Evolutionary conservation across 2,888 invertebrate genomes (phyloP), one percentile per base, ranked within the genome.

Genomic region (Synanthedon formicaeformis): DNA sequence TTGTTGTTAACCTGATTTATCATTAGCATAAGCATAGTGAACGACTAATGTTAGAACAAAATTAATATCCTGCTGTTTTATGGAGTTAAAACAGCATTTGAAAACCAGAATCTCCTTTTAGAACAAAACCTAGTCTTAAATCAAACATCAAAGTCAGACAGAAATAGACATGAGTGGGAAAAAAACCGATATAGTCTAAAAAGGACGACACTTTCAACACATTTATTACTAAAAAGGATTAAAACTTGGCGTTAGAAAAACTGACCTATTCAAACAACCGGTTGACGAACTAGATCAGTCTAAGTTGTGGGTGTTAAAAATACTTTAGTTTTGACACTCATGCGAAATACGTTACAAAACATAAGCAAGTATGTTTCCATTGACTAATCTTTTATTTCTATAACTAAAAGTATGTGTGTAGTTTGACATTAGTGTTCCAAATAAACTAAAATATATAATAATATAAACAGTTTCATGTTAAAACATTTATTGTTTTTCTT

Each of bases 221-320:
- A 13, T n/a, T 14, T 45, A 45, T 14, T 6, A 45, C 14, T n/a
- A 45, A 45, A 45, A 45, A 45, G n/a, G 45, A 45, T 14, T 45
- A 3, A 13, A 45, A 45, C 45, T 6, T 5, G 2, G 51, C 13
- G 50, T 48, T 13, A 45, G 40, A 54, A 54, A 52, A 55, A 52
- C 14, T 14, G 52, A 41, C 51, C 55, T 41, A 51, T 54, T 50
- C 45, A 14, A 13, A 45, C 45, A 45, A 45, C 45, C 45, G 45
- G 45, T 45, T 45, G 45, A 13, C 5, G 45, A 55, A 55, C 55
- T 54, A 55, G 55, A 55, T 54, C 51, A 16, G 16, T 11, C 49
- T 50, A 50, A 52, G 50, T 54, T 12, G 55, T 55, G 56, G 56
- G 56, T 52, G 56, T 54, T 50, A 51, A 56, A 55, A 53, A 49